Evolutionary conservation across 2,888 invertebrate genomes (phyloP).

Genomic region (Pediacus dermestoides): DNA sequence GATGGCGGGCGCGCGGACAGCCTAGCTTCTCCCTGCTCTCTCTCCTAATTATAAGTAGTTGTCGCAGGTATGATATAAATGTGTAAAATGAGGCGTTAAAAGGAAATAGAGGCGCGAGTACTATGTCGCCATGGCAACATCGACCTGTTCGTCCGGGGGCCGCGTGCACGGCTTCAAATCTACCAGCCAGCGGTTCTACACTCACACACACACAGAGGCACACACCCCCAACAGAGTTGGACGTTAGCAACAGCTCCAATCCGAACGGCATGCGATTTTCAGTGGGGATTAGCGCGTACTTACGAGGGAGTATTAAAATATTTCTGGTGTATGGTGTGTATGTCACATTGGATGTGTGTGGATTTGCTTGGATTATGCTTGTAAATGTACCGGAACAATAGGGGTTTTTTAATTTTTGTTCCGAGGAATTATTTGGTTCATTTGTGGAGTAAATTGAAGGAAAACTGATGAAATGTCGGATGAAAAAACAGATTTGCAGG

Average conservation of each 20-base stretch:
- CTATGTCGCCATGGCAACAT: slow-evolving; percentile 41
- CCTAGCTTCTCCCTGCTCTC: no score
- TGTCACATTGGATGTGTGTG: no score
- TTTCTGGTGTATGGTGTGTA: no score
- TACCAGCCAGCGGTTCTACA: background rate
- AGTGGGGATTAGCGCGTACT: slow-evolving; percentile 1
- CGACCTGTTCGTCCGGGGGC: slow-evolving; percentile 29
- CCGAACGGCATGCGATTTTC: background rate
- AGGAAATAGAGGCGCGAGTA: slow-evolving; percentile 39
- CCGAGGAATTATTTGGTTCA: no score
- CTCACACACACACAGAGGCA: slow-evolving; percentile 2
- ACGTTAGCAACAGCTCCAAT: background rate
- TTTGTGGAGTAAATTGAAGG: no score
- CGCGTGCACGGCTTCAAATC: background rate
- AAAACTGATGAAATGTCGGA: no score
- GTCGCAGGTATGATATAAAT: slow-evolving; percentile 17
- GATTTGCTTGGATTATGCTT: no score
- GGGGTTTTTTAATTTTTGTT: no score
- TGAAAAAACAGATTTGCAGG: no score
- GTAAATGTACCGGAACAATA: no score
- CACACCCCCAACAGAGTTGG: background rate
- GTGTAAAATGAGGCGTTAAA: slow-evolving; percentile 39
- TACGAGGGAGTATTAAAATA: background rate
- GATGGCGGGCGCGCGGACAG: no score
- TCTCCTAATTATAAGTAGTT: slow-evolving; percentile 1